These are phyloP conservation scores for Antheraea yamamai DNA, from an alignment of 2,888 invertebrate species.

Conservation along the genomic window DNA sequence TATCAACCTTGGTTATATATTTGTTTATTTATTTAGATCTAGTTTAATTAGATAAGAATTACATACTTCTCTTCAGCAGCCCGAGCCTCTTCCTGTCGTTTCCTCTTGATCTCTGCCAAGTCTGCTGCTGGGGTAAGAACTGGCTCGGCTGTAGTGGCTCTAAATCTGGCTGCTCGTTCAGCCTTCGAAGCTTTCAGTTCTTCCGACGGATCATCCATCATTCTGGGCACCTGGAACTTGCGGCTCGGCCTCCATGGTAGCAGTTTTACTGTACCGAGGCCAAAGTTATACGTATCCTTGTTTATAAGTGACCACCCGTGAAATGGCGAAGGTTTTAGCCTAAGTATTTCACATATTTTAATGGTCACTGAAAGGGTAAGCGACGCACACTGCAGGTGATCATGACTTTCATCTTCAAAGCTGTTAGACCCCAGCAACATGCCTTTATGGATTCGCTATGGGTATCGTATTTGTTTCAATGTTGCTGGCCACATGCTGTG, in stretches of 20 bases:
- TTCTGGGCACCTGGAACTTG: conserved; percentile 84
- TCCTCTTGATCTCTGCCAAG: conserved; percentile 79
- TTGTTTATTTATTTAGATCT: not conserved
- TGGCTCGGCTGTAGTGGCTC: conserved; percentile 77
- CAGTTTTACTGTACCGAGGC: conserved; percentile 82
- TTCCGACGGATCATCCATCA: conserved; percentile 81
- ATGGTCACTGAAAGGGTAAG: conserved; percentile 55
- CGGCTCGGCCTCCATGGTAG: conserved; percentile 86
- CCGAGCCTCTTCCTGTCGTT: conserved; percentile 84
- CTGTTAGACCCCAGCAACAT: conserved; percentile 62
- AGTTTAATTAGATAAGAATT: not conserved
- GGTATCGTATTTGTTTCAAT: conserved; percentile 48
- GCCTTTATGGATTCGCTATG: conserved; percentile 53
- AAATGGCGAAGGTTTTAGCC: conserved; percentile 41
- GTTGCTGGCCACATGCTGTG: conserved; percentile 66
- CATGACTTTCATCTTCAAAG: conserved; percentile 56
- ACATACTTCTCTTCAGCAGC: conserved; percentile 83
- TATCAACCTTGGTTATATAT: conserved; percentile 23
- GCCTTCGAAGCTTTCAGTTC: conserved; percentile 85
- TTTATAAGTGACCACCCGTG: conserved; percentile 54
- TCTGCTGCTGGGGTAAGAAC: conserved; percentile 76
- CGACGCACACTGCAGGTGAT: conserved; percentile 52
- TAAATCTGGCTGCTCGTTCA: conserved; percentile 83
- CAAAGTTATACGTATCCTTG: conserved; percentile 56
- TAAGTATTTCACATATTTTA: conserved; percentile 38